phyloP scores from a whole-genome alignment of 2,113 vertebrate species.

The Rhea americana region DNA sequence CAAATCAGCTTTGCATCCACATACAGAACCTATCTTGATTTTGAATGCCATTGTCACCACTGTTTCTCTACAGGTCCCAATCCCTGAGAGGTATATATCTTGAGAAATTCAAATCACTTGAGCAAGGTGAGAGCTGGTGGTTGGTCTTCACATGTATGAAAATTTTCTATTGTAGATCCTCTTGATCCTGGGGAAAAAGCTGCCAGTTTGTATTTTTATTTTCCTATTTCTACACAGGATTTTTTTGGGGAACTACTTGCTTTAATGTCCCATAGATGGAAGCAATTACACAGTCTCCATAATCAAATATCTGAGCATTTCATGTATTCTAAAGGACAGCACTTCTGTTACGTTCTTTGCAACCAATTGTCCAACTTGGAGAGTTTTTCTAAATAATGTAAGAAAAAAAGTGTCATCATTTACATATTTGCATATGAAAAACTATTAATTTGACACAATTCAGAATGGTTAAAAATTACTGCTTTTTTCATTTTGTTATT shows the following conservation, averaged over 20 bases:
- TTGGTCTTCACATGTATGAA: not conserved
- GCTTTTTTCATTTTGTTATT: not conserved
- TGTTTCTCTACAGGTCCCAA: not conserved
- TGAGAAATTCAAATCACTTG: not conserved
- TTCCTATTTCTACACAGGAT: not conserved
- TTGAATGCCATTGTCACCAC: rapidly evolving
- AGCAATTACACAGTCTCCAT: not conserved
- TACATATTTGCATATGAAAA: not conserved
- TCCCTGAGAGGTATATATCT: not conserved
- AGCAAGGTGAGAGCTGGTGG: not conserved
- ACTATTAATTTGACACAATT: not conserved
- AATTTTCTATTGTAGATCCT: not conserved
- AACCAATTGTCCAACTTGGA: not conserved
- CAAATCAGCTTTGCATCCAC: not conserved
- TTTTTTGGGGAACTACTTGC: not conserved
- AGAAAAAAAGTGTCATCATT: not conserved
- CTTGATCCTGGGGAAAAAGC: not conserved
- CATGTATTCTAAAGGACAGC: not conserved
- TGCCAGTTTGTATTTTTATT: not conserved
- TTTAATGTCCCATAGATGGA: not conserved
- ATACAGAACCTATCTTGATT: not conserved
- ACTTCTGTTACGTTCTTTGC: not conserved
- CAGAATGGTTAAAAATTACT: not conserved
- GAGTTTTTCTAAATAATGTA: not conserved
- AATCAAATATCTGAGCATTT: not conserved